Percentiles rank a stretch among this genome's conserved stretches.
Conservation (phyloP, 2,113 vertebrate species). For the Lampris incognitus region DNA sequence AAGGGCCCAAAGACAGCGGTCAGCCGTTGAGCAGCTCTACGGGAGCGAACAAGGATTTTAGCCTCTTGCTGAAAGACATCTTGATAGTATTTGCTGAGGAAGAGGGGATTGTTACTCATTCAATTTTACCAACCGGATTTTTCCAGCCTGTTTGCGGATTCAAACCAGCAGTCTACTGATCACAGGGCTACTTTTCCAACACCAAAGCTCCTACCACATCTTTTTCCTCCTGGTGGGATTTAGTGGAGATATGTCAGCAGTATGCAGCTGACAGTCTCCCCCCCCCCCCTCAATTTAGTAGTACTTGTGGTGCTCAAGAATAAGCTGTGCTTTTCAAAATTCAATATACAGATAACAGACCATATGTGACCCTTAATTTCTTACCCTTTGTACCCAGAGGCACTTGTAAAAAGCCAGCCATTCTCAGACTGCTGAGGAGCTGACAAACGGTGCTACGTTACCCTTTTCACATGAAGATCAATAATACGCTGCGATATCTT, state of each 20-base stretch:
- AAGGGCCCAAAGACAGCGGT: too few species aligned
- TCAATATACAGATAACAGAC: constrained; percentile 50
- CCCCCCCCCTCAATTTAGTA: too few species aligned
- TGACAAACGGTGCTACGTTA: constrained; percentile 64
- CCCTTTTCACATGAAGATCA: constrained; percentile 67
- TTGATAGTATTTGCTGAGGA: background rate
- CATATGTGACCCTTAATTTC: constrained; percentile 45
- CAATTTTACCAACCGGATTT: background rate
- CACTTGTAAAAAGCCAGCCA: constrained; percentile 45
- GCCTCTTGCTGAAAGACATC: background rate
- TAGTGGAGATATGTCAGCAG: background rate
- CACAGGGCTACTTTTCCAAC: background rate
- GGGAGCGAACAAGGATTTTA: too few species aligned
- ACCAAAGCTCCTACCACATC: background rate
- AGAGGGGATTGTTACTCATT: background rate
- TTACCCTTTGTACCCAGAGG: constrained; percentile 29
- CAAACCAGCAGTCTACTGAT: background rate
- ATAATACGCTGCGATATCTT: constrained; percentile 70
- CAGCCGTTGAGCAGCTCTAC: too few species aligned
- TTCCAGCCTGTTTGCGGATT: background rate
- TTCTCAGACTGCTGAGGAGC: constrained; percentile 31
- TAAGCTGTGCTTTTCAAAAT: background rate
- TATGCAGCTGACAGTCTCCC: background rate
- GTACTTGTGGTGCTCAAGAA: background rate
- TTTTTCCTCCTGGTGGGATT: background rate